A percentile compares a stretch with the other conserved stretches of the same genome.
Evolutionary conservation across 2,797 vertebrate genomes (phyloP).

Genomic region (Carapus acus): DNA sequence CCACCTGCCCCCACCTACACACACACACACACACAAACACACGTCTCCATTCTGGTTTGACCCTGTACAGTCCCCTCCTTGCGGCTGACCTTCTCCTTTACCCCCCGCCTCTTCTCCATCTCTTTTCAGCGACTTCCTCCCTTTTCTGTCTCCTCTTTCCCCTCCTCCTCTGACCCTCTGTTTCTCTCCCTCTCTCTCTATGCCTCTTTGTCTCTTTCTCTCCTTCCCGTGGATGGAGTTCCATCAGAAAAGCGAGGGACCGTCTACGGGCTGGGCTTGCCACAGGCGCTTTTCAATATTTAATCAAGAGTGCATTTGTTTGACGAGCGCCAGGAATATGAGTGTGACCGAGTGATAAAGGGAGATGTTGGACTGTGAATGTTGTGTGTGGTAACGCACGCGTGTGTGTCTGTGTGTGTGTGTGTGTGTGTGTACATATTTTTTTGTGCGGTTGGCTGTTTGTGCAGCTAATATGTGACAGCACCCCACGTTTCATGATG

Average conservation of each 20-base stretch:
- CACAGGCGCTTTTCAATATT: conserved; percentile 71
- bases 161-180: conserved; percentile 8
- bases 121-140: conserved; percentile 2
- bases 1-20: no score
- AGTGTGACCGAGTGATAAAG: conserved; percentile 56
- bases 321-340: conserved; percentile 60
- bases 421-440: conserved; percentile 1
- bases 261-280: conserved; percentile 53
- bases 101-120: background rate
- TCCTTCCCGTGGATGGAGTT: conserved; percentile 20
- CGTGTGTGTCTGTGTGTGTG: conserved; percentile 49
- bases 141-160: conserved; percentile 8
- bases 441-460: background rate
- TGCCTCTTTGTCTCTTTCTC: background rate
- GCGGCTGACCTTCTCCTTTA: conserved; percentile 2
- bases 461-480: conserved; percentile 36
- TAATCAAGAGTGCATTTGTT: conserved; percentile 70
- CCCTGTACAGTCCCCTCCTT: no score
- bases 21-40: no score
- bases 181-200: conserved; percentile 6
- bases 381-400: conserved; percentile 9
- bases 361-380: conserved; percentile 31
- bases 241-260: conserved; percentile 44
- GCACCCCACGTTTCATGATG: conserved; percentile 49
- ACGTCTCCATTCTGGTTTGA: no score